Conservation (phyloP, 2,888 invertebrate genomes). For the Noctua janthina region DNA sequence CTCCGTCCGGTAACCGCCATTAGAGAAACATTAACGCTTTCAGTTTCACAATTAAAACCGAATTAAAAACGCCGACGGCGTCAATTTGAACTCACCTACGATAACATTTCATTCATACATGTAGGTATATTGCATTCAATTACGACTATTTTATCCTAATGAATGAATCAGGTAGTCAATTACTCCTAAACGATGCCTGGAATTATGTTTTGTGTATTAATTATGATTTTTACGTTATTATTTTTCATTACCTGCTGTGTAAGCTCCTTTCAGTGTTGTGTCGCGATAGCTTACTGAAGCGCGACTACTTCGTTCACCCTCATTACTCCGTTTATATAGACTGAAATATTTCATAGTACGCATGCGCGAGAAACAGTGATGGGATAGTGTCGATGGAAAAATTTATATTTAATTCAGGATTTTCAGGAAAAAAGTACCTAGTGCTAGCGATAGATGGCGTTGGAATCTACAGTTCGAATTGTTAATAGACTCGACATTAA, state of each 20-base stretch:
- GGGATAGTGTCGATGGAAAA: slow-evolving; percentile 66
- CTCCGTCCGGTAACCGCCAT: slow-evolving; percentile 19
- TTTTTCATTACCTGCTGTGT: not conserved
- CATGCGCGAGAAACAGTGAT: slow-evolving; percentile 75
- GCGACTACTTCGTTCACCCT: slow-evolving; percentile 37
- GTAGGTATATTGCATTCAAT: not conserved
- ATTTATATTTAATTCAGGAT: not conserved
- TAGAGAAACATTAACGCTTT: slow-evolving; percentile 39
- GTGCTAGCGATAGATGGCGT: not conserved
- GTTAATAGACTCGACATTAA: not conserved
- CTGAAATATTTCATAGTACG: slow-evolving; percentile 57
- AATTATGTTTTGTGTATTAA: not conserved
- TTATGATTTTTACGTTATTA: not conserved
- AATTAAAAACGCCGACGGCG: slow-evolving; percentile 35
- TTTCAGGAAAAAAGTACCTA: not conserved
- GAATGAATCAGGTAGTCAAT: not conserved
- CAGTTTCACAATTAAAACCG: slow-evolving; percentile 51
- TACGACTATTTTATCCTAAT: slow-evolving; percentile 3
- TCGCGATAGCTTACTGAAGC: not conserved
- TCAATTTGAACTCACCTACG: not conserved
- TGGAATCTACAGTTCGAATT: not conserved
- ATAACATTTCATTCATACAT: not conserved
- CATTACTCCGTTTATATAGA: slow-evolving; percentile 53
- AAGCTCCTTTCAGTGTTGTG: not conserved
- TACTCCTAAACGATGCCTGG: not conserved